Evolutionary conservation across 2,113 vertebrate species (phyloP).

Genomic region (Gallinago paraguaiae): DNA sequence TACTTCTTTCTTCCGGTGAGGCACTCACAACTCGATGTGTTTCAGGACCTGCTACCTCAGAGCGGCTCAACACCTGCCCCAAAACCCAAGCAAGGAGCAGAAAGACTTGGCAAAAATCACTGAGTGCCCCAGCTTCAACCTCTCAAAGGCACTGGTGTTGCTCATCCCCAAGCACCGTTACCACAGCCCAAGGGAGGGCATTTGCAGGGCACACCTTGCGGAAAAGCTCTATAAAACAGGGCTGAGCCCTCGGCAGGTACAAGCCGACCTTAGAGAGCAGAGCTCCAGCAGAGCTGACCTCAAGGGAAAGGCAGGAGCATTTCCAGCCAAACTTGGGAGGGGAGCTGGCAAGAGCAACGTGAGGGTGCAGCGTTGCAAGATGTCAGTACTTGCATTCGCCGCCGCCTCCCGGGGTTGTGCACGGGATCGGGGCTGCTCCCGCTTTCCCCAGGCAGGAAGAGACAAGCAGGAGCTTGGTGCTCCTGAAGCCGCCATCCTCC

Average conservation of each 20-base stretch:
- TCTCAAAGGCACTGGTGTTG: neutral
- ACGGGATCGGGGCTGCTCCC: neutral
- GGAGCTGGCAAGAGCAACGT: neutral
- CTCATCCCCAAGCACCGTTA: neutral
- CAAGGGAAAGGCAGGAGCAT: neutral
- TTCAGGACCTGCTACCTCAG: neutral
- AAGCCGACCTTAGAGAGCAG: neutral
- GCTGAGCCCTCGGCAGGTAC: neutral
- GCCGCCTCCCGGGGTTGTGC: fast-evolving
- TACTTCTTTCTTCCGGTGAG: neutral
- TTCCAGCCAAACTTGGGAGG: neutral
- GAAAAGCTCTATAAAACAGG: neutral
- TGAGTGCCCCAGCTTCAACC: neutral
- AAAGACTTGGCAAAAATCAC: neutral
- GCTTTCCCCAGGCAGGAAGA: neutral
- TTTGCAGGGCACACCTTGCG: neutral
- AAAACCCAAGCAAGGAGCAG: neutral
- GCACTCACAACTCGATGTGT: neutral
- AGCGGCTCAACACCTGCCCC: neutral
- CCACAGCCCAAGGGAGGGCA: neutral
- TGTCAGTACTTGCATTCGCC: fast-evolving
- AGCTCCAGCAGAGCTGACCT: neutral
- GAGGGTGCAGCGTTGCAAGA: neutral
- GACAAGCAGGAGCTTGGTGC: neutral
- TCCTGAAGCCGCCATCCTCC: neutral